Percentiles rank a stretch among this genome's conserved stretches.
phyloP scores from a whole-genome alignment of 2,888 invertebrate genomes.

The Acleris sparsana region DNA sequence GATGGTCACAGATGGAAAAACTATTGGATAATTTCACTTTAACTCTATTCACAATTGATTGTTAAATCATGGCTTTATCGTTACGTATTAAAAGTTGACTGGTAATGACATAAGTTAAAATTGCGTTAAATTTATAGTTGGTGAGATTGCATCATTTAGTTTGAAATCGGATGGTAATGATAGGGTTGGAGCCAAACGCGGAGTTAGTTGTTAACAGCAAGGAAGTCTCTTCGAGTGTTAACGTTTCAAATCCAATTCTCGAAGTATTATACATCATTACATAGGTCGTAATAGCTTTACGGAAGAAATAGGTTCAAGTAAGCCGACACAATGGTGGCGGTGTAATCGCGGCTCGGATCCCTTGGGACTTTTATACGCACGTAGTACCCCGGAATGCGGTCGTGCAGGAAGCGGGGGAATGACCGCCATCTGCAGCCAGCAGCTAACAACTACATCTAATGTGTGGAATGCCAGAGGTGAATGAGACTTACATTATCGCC shows the following conservation, averaged over 20 bases:
- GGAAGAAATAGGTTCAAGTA: conserved; percentile 3
- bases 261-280: too few relatives aligned
- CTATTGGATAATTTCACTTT: conserved; percentile 17
- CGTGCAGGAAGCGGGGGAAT: conserved; percentile 59
- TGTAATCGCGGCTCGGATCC: conserved; percentile 24
- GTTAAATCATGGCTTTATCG: conserved; percentile 16
- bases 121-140: conserved; percentile 10
- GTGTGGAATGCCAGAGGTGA: conserved; percentile 22
- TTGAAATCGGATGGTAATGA: not conserved
- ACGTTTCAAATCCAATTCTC: too few relatives aligned
- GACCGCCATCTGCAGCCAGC: conserved; percentile 42
- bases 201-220: not conserved
- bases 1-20: conserved; percentile 24
- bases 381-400: conserved; percentile 68
- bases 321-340: conserved; percentile 9
- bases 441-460: conserved; percentile 20
- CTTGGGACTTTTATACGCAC: conserved; percentile 35
- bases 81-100: conserved; percentile 16
- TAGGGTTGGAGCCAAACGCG: not conserved
- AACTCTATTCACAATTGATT: conserved; percentile 22
- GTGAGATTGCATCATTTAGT: conserved; percentile 14
- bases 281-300: too few relatives aligned
- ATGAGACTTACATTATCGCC: conserved; percentile 12
- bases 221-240: too few relatives aligned
- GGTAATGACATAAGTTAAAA: conserved; percentile 22